Percentiles rank a stretch among this genome's conserved stretches.
These are phyloP conservation scores for Raphicerus campestris DNA, from an alignment of 2,113 vertebrate species.

Conservation along the genomic window DNA sequence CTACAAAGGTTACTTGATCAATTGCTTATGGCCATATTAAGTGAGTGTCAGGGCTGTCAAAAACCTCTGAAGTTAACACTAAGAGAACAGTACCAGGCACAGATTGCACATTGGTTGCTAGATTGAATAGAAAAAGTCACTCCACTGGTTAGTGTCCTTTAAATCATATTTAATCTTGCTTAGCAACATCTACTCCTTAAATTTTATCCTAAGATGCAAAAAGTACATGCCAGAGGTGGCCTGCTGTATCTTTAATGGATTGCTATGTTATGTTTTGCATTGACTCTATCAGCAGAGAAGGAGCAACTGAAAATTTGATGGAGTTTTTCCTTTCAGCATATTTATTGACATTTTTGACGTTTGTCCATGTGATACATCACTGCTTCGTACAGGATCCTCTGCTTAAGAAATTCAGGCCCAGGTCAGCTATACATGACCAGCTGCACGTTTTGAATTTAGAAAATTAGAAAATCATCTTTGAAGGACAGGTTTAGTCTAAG, in stretches of 20 bases:
- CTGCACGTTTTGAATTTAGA: neutral
- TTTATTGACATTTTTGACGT: neutral
- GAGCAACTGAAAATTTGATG: neutral
- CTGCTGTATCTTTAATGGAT: neutral
- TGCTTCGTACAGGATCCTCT: neutral
- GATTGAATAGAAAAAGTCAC: neutral
- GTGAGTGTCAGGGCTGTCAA: neutral
- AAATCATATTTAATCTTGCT: neutral
- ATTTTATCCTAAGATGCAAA: neutral
- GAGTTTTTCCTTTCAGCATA: neutral
- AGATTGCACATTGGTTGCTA: neutral
- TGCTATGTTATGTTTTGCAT: neutral
- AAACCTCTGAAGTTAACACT: neutral
- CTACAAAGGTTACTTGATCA: neutral
- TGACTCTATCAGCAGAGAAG: neutral
- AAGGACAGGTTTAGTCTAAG: neutral
- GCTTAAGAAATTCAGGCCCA: neutral
- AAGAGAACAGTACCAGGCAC: neutral
- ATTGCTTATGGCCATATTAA: neutral
- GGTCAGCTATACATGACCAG: neutral
- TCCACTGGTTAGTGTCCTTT: neutral
- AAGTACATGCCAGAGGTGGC: neutral
- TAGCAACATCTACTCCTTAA: neutral
- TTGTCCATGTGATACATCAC: neutral
- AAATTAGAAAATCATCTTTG: conserved; percentile 19